These are phyloP conservation scores for Phaethornis superciliosus DNA, from an alignment of 2,113 vertebrate species.

Conservation along the genomic window DNA sequence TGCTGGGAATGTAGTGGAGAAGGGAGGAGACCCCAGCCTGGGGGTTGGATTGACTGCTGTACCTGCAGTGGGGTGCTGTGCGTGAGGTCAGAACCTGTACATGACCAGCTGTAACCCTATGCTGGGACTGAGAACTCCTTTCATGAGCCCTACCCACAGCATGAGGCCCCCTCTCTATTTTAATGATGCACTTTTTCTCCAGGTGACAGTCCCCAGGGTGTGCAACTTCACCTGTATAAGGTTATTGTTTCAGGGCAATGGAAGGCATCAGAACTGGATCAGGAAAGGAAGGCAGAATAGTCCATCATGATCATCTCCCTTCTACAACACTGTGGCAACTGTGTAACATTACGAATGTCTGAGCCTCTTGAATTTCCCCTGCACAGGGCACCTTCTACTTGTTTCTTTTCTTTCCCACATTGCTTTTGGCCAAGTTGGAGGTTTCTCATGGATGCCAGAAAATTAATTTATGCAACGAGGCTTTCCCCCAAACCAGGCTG, in stretches of 20 bases:
- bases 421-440: background rate
- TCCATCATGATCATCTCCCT: background rate
- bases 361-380: background rate
- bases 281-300: background rate
- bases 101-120: too few relatives aligned
- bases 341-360: background rate
- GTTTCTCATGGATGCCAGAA: background rate
- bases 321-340: background rate
- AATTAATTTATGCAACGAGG: fast-evolving
- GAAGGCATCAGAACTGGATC: background rate
- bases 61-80: background rate
- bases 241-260: background rate
- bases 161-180: background rate
- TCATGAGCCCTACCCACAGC: fast-evolving
- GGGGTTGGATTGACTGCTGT: background rate
- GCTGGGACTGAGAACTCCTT: background rate
- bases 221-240: background rate
- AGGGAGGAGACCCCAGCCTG: background rate
- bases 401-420: fast-evolving
- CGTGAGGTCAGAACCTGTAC: fast-evolving
- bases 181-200: background rate
- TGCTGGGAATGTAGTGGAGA: background rate
- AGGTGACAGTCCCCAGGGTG: background rate
- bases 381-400: background rate
- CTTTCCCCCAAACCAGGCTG: background rate